Evolutionary conservation across 2,113 vertebrate species (phyloP).

Genomic region (Tragelaphus strepsiceros): DNA sequence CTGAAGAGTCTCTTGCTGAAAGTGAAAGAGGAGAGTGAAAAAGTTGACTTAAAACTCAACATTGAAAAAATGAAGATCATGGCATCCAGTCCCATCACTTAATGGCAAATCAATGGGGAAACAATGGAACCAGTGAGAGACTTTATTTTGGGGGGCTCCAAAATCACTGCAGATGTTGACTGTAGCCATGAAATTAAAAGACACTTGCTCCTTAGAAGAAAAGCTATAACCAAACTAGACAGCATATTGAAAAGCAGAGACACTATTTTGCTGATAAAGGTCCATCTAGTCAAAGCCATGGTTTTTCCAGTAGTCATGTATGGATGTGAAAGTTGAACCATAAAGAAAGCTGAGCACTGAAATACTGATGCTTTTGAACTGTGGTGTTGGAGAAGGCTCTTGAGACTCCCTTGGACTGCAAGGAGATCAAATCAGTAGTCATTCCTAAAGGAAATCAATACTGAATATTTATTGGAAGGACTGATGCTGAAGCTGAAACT

Average conservation of each 20-base stretch:
- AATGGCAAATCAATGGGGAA: neutral
- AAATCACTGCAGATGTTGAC: neutral
- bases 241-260: neutral
- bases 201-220: neutral
- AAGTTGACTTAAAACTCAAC: neutral
- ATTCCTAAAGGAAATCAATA: neutral
- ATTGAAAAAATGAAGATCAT: neutral
- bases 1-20: neutral
- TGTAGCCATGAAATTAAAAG: neutral
- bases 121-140: neutral
- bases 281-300: neutral
- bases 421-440: neutral
- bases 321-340: neutral
- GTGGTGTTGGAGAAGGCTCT: neutral
- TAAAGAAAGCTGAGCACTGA: neutral
- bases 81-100: neutral
- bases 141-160: neutral
- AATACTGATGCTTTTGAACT: neutral
- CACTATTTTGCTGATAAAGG: neutral
- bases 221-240: neutral
- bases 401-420: neutral
- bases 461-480: neutral
- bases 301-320: neutral
- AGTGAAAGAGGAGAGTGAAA: neutral
- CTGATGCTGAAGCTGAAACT: neutral